Evolutionary conservation across 1,140 invertebrate genomes (phyloP).

Genomic region (Orius insidiosus): DNA sequence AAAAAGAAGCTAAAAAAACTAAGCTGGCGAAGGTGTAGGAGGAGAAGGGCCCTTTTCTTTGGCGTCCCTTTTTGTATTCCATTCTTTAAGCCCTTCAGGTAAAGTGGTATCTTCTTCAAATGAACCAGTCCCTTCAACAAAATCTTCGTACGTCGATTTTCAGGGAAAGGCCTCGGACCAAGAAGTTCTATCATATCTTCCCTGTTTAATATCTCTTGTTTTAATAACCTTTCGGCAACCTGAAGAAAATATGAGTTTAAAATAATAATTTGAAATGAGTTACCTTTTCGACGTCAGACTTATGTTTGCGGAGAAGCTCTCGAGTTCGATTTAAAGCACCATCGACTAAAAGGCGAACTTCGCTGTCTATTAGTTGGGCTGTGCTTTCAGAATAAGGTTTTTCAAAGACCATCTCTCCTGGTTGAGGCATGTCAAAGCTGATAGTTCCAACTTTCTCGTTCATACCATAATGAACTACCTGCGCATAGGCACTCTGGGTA

Average conservation of each 20-base stretch:
- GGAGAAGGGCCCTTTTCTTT: constrained; percentile 26
- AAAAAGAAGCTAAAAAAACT: no score
- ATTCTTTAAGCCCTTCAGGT: constrained; percentile 88
- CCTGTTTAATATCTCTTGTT: no score
- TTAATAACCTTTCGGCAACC: no score
- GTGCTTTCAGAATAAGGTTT: constrained; percentile 98
- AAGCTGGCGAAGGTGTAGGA: constrained; percentile 24
- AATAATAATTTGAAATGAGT: no score
- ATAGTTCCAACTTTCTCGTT: constrained; percentile 93
- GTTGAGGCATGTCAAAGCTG: constrained; percentile 86
- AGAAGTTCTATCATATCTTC: no score
- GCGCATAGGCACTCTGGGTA: constrained; percentile 53
- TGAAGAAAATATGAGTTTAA: no score
- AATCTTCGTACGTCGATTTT: no score
- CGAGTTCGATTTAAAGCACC: constrained; percentile 65
- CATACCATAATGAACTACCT: constrained; percentile 93
- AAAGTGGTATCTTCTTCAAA: constrained; percentile 90
- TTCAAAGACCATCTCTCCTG: constrained; percentile 81
- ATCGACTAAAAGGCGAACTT: constrained; percentile 75
- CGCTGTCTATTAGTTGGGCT: constrained; percentile 87
- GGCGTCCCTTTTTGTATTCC: no score
- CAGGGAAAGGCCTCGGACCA: no score
- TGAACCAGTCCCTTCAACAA: constrained; percentile 40
- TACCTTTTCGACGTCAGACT: constrained; percentile 74
- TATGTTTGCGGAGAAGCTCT: constrained; percentile 67